Percentiles rank a stretch among this genome's conserved stretches.
Evolutionary conservation across 2,888 invertebrate species (phyloP).

Genomic region (Aphrophora alni): DNA sequence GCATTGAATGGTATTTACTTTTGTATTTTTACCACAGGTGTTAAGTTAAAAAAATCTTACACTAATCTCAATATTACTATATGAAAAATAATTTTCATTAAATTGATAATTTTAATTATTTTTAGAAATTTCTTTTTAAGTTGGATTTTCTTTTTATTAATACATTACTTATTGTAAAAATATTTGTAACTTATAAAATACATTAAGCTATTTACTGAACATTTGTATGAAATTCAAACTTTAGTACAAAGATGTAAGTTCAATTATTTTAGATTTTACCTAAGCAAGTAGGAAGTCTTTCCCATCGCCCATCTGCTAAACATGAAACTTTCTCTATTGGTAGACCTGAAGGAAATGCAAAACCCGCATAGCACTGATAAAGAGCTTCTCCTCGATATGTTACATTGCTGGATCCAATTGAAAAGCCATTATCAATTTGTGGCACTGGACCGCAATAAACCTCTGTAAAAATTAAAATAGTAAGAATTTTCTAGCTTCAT

Average conservation of each 20-base stretch:
- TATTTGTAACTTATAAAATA: too few species aligned
- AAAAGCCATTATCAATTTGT: constrained; percentile 97
- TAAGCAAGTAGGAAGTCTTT: constrained; percentile 88
- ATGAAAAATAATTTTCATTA: too few species aligned
- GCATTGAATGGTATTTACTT: too few species aligned
- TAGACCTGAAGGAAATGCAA: constrained; percentile 87
- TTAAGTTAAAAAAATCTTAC: too few species aligned
- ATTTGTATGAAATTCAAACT: too few species aligned
- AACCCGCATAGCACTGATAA: constrained; percentile 96
- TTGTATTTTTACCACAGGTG: too few species aligned
- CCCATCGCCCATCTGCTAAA: constrained; percentile 89
- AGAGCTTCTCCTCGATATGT: constrained; percentile 92
- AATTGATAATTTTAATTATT: too few species aligned
- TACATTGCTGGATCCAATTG: constrained; percentile 93
- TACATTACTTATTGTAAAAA: too few species aligned
- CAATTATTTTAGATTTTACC: constrained; percentile 61
- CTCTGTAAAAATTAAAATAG: constrained; percentile 61
- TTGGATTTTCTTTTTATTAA: too few species aligned
- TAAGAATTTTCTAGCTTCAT: constrained; percentile 2
- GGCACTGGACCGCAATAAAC: constrained; percentile 97
- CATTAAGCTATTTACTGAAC: too few species aligned
- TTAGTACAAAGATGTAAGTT: background rate
- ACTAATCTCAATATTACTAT: too few species aligned
- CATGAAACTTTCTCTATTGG: constrained; percentile 91
- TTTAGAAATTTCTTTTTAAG: too few species aligned